Conservation (phyloP, 2,888 invertebrate species). For the Amphimallon solstitiale region DNA sequence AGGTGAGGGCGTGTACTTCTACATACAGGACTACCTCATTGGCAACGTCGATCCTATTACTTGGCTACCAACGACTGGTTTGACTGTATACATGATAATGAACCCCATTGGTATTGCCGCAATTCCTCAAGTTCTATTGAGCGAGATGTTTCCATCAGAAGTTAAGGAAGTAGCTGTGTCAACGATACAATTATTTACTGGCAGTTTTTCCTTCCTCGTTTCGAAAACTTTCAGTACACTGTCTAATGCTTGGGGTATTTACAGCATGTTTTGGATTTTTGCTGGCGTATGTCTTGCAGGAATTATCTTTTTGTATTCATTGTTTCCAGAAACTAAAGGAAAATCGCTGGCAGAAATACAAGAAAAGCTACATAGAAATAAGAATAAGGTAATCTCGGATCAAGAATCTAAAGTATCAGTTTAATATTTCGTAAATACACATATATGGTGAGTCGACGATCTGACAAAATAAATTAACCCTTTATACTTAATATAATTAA, state of each 20-base stretch:
- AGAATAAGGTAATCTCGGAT: background rate
- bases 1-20: slow-evolving; percentile 67
- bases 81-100: slow-evolving; percentile 69
- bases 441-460: too few species aligned
- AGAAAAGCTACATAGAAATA: slow-evolving; percentile 65
- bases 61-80: slow-evolving; percentile 67
- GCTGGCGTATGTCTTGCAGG: slow-evolving; percentile 67
- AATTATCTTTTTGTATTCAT: slow-evolving; percentile 66
- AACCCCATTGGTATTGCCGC: slow-evolving; percentile 71
- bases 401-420: too few species aligned
- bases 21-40: slow-evolving; percentile 63
- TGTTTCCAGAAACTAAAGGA: slow-evolving; percentile 72
- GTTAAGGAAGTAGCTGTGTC: slow-evolving; percentile 72
- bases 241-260: slow-evolving; percentile 67
- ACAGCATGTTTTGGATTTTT: slow-evolving; percentile 70
- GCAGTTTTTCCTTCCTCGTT: slow-evolving; percentile 68
- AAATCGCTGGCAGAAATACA: slow-evolving; percentile 72
- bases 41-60: slow-evolving; percentile 61
- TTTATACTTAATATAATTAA: too few species aligned
- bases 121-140: slow-evolving; percentile 71
- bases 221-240: slow-evolving; percentile 70
- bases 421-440: too few species aligned
- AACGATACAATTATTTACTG: slow-evolving; percentile 67
- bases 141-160: slow-evolving; percentile 72
- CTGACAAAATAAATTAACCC: too few species aligned